Evolutionary conservation across 2,888 invertebrate genomes (phyloP), one percentile per base, ranked within the genome.

Genomic region (Drosophila pseudotakahashii): DNA sequence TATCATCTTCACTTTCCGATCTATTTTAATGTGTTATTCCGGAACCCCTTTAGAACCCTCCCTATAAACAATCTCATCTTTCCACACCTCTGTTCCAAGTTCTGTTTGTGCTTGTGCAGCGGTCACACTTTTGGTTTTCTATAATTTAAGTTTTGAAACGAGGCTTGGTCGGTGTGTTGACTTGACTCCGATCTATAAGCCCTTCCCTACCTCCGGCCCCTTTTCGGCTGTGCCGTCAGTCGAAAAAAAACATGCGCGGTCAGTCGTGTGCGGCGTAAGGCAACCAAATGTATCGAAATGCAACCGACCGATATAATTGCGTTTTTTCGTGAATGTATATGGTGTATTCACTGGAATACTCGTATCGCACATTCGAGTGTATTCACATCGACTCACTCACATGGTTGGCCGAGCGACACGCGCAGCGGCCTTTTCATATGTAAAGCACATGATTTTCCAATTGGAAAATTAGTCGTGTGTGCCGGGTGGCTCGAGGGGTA

Each of bases 261-360:
- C 91, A 91, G 91, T 91, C 92, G 92, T 91, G 92, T 92, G 92
- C 91, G 91, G 90, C 90, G 90, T 91, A 89, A 91, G 89, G 92
- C 91, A 91, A 90, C 91, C 90, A 90, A 91, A 92, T 90, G 92
- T 89, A 92, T 91, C 91, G 90, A 91, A 91, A 91, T 90, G 91
- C 91, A 90, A 89, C 91, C 89, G 91, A 91, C 90, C 91, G 91
- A 89, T 89, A 88, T 88, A 89, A 86, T 89, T 89, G 89, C 88
- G 84, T 88, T 89, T 89, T 81, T 86, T 86, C 74, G 88, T 81
- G 87, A 76, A 83, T 16, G 47, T 47, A 47, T 47, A 36, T 44
- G 45, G 39, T 55, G 11, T 59, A 55, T 58, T 55, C 58, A 55
- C 16, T 55, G 58, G 55, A 39, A 58, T 42, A 52, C 57, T 47